phyloP scores from a whole-genome alignment of 1,140 invertebrate species.

The Drosophila lini region DNA sequence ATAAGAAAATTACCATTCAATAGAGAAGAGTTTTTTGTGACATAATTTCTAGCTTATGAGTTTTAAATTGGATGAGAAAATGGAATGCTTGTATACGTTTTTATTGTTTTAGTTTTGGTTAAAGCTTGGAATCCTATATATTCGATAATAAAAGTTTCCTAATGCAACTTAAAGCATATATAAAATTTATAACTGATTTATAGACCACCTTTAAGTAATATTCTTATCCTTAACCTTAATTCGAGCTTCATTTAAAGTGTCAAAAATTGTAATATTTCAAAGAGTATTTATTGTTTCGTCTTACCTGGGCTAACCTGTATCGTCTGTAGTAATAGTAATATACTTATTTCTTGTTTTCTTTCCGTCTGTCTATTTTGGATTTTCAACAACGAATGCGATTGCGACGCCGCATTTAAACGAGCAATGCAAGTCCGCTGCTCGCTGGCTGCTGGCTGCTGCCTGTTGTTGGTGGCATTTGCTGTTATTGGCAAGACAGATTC shows the following conservation, averaged over 20 bases:
- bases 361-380: constrained; percentile 47
- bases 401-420: constrained; percentile 53
- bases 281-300: constrained; percentile 13
- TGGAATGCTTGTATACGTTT: background rate
- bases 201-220: background rate
- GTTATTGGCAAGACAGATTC: constrained; percentile 51
- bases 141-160: background rate
- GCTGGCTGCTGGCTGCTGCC: constrained; percentile 2
- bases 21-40: background rate
- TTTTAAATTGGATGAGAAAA: constrained; percentile 2
- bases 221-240: background rate
- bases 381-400: constrained; percentile 52
- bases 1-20: constrained; percentile 10
- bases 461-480: constrained; percentile 33
- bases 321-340: constrained; percentile 43
- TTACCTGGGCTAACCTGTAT: constrained; percentile 10
- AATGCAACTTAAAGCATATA: background rate
- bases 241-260: background rate
- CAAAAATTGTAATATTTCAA: background rate
- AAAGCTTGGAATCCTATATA: background rate
- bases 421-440: constrained; percentile 28
- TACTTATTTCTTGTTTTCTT: constrained; percentile 56
- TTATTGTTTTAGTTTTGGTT: background rate
- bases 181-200: background rate
- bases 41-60: background rate